These are phyloP conservation scores for Cantharis lateralis DNA, from an alignment of 2,888 invertebrate species.

Conservation along the genomic window DNA sequence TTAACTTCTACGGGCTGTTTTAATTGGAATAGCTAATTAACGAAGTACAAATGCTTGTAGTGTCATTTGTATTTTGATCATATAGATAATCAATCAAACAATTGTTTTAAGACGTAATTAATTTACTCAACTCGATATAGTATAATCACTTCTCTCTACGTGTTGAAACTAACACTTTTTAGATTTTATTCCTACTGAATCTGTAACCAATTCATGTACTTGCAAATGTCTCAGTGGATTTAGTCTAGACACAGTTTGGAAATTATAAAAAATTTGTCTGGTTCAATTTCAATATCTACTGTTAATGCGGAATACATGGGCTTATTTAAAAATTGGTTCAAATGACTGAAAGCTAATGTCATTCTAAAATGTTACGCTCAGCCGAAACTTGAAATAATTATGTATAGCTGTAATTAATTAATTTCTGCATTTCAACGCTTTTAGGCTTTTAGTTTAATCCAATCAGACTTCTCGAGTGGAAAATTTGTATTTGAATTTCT, in stretches of 20 bases:
- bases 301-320: not conserved
- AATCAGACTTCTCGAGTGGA: too few relatives aligned
- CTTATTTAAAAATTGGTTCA: not conserved
- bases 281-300: not conserved
- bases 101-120: not conserved
- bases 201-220: not conserved
- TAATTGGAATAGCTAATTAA: not conserved
- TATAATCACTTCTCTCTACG: not conserved
- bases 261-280: not conserved
- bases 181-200: not conserved
- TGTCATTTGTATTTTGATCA: not conserved
- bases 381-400: too few relatives aligned
- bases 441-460: too few relatives aligned
- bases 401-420: too few relatives aligned
- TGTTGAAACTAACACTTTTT: not conserved
- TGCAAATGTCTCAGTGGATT: not conserved
- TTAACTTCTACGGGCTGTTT: not conserved
- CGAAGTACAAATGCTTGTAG: not conserved
- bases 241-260: not conserved
- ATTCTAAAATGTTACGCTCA: too few relatives aligned
- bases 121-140: not conserved
- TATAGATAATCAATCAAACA: not conserved
- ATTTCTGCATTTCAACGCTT: too few relatives aligned
- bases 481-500: too few relatives aligned
- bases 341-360: too few relatives aligned